These are phyloP conservation scores for Ptilorrhoa leucosticta DNA, from an alignment of 2,113 vertebrate species.

Conservation along the genomic window DNA sequence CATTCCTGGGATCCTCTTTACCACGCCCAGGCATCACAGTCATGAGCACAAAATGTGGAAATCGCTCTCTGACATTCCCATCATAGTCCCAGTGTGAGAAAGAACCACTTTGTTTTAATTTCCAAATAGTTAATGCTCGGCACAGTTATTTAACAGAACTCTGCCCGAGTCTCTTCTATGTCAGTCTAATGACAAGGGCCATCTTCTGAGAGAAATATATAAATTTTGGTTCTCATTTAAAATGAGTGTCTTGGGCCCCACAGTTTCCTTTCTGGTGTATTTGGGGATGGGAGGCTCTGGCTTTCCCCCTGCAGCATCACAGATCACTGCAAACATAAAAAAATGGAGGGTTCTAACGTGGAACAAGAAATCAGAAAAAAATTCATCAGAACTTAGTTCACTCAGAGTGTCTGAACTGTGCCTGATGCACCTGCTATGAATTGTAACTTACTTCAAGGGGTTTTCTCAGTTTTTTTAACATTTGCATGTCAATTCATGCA, in stretches of 20 bases:
- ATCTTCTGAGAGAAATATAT: not conserved
- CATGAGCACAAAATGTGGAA: not conserved
- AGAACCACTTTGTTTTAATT: not conserved
- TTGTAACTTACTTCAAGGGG: not conserved
- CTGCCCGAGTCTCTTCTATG: not conserved
- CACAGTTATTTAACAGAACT: not conserved
- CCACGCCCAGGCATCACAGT: not conserved
- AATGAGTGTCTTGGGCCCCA: fast-evolving
- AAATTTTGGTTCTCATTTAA: not conserved
- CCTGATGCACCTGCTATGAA: not conserved
- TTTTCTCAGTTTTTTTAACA: not conserved
- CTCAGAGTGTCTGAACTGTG: not conserved
- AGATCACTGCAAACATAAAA: not conserved
- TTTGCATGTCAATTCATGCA: not conserved
- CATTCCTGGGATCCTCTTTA: not conserved
- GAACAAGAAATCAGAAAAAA: not conserved
- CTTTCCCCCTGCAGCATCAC: not conserved
- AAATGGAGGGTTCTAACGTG: not conserved
- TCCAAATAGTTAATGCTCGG: not conserved
- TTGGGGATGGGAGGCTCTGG: not conserved
- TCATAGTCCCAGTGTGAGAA: not conserved
- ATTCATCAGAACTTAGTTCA: not conserved
- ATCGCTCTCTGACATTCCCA: not conserved
- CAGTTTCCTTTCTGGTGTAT: not conserved
- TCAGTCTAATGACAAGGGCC: not conserved